These are phyloP conservation scores for Petrolisthes manimaculis DNA, from an alignment of 2,888 invertebrate species.

Conservation along the genomic window DNA sequence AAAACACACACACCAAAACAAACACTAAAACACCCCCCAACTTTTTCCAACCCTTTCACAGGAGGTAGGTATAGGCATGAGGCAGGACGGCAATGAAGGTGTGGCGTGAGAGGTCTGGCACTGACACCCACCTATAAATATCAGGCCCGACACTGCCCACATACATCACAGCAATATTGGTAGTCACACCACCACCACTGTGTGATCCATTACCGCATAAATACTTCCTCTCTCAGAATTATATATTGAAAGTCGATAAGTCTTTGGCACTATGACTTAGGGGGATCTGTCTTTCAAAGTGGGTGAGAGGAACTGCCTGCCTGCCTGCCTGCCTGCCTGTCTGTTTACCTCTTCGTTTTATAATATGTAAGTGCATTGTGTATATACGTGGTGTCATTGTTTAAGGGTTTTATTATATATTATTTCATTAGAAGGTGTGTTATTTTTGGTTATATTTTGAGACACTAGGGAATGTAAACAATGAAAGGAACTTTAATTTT, in stretches of 20 bases:
- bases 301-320: no score
- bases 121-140: slow-evolving; percentile 28
- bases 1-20: not conserved
- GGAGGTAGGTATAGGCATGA: no score
- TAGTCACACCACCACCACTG: slow-evolving; percentile 33
- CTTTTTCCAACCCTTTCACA: not conserved
- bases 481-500: no score
- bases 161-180: slow-evolving; percentile 39
- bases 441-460: no score
- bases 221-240: slow-evolving; percentile 43
- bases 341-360: not conserved
- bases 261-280: slow-evolving; percentile 30
- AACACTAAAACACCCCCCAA: not conserved
- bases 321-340: not conserved
- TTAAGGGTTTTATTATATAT: no score
- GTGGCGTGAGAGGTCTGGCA: not conserved
- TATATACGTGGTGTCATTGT: no score
- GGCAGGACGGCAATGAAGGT: not conserved
- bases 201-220: slow-evolving; percentile 46
- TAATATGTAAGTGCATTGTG: no score
- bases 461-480: no score
- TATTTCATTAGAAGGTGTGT: no score
- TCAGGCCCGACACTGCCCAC: slow-evolving; percentile 6
- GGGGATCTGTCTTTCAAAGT: not conserved
- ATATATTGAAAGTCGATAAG: slow-evolving; percentile 39